Evolutionary conservation across 1,140 invertebrate species (phyloP).

Genomic region (Lordiphosa clarofinis): DNA sequence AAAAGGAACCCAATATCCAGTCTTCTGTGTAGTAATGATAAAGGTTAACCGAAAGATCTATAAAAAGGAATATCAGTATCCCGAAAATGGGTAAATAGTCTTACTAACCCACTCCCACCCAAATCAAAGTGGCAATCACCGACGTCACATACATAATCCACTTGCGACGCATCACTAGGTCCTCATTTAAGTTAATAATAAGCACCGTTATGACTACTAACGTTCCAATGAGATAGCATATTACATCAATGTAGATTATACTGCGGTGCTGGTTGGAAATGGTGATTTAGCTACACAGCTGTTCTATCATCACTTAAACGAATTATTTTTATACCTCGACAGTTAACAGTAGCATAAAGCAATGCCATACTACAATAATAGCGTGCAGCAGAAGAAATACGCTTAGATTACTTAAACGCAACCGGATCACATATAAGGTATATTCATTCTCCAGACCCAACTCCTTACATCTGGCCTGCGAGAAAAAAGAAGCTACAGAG

Average conservation of each 20-base stretch:
- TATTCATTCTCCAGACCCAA: constrained; percentile 37
- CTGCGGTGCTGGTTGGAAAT: background rate
- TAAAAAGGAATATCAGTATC: background rate
- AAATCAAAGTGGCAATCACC: constrained; percentile 58
- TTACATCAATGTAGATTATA: constrained; percentile 52
- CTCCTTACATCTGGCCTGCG: constrained; percentile 35
- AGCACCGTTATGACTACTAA: constrained; percentile 79
- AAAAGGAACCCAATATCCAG: constrained; percentile 81
- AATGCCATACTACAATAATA: background rate
- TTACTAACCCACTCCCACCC: constrained; percentile 47
- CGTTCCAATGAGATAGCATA: constrained; percentile 70
- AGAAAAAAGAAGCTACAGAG: too few relatives aligned
- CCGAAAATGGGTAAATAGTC: too few relatives aligned
- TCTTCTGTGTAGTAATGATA: constrained; percentile 79
- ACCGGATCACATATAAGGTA: constrained; percentile 24
- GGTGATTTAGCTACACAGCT: background rate
- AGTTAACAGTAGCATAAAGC: background rate
- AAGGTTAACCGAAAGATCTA: constrained; percentile 81
- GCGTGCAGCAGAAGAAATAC: constrained; percentile 30
- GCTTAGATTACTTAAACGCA: constrained; percentile 21
- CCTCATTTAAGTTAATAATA: constrained; percentile 79
- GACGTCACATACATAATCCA: constrained; percentile 80
- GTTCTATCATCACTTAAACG: background rate
- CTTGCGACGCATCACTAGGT: constrained; percentile 67
- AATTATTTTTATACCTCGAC: background rate